Evolutionary conservation across 2,113 vertebrate species (phyloP), one percentile per base, ranked within the genome.

Genomic region (Hemiprocne comata): DNA sequence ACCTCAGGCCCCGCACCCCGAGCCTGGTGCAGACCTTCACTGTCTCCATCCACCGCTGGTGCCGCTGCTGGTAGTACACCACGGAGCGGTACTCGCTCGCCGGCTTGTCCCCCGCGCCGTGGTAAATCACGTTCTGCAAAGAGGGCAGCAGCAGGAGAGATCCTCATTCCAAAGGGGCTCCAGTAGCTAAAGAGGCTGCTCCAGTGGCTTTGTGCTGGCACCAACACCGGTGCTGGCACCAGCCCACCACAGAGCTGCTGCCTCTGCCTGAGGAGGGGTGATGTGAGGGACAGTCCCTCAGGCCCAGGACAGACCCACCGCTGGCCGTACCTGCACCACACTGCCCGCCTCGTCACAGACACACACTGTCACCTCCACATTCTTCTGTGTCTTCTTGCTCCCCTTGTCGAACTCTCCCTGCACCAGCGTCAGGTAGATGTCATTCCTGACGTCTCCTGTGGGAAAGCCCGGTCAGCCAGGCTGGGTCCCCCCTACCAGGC

Each of bases 41-140:
- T 0, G 97, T 97, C 96, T 97, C 97, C 96, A 97, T 97, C 97
- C 97, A 97, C 12, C 77, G 97, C 74, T 97, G 97, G 81, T 97
- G 96, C n/a, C 95, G 90, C 90, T 97, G 94, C 89, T 97, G 97
- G 85, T 97, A 97, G 88, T 97, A 97, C 20, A 97, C 95, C 7
- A 97, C 94, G 0, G 97, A 97, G 73, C 57, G 89, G 70, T 96
- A 96, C 48, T 93, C 75, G 17, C 95, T 97, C 3, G 16, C 46
- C 0, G 85, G 93, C 31, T 40, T 86, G 87, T 95, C 95, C 55
- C 97, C 97, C 0, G 96, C 94, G 0, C 97, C 97, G 0, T 93
- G 86, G 2, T 89, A 77, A n/a, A 97, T 97, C 83, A 94, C 95
- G 2, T 97, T 96, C 97, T 97, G 95, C 20, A 5, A 6, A 21